Conservation (phyloP, 2,797 vertebrate species). For the Glyptemys insculpta region DNA sequence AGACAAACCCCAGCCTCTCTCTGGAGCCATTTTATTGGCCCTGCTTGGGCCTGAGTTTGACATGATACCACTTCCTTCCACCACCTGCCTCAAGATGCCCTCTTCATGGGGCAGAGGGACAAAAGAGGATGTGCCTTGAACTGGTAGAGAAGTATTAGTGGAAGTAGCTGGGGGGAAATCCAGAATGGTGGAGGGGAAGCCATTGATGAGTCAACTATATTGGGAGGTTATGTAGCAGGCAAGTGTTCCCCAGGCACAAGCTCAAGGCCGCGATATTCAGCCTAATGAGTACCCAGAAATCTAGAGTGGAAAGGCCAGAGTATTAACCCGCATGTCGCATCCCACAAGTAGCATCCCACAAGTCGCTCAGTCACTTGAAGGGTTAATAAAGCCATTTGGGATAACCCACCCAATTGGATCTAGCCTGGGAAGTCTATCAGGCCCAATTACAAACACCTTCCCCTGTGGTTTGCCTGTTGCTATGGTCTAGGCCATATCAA, state of each 20-base stretch:
- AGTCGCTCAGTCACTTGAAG: rapidly evolving
- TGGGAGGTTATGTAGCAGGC: background rate
- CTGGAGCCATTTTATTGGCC: background rate
- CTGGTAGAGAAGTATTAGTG: background rate
- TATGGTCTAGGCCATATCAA: constrained; percentile 34
- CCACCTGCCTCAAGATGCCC: background rate
- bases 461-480: constrained; percentile 60
- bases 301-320: background rate
- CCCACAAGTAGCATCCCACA: background rate
- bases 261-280: rapidly evolving
- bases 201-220: background rate
- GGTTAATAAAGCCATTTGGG: background rate
- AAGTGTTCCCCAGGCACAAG: background rate
- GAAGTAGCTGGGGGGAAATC: rapidly evolving
- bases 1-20: background rate
- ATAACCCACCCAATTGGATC: background rate
- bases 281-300: rapidly evolving
- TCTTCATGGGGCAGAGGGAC: background rate
- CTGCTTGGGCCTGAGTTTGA: background rate
- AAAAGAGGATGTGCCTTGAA: background rate
- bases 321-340: too few relatives aligned
- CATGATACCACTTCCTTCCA: background rate
- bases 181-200: background rate
- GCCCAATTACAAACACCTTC: background rate
- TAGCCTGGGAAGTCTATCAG: background rate